Evolutionary conservation across 1,140 invertebrate species (phyloP), one percentile per base, ranked within the genome.

Genomic region (Lucilia cuprina): DNA sequence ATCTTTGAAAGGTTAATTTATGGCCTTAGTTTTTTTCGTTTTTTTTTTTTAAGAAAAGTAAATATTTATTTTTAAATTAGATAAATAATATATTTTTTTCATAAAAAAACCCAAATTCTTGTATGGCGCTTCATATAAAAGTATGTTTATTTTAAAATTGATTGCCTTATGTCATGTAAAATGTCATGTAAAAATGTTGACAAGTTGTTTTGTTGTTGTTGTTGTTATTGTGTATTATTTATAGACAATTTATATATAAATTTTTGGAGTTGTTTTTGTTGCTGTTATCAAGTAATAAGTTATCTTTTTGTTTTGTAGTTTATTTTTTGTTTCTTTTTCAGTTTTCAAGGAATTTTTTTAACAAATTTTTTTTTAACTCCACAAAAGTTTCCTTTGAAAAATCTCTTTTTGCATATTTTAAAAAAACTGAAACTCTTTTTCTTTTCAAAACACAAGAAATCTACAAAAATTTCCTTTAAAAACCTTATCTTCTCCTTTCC

Each of bases 131-230:
- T 60, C 82, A 65, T 49, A 30, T 30, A 65, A 82, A 82, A 60
- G 30, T 65, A 82, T 82, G 49, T 82, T 80, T 80, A 41, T 78
- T 78, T 78, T 30, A 80, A 80, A 80, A 80, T 80, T 80, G 77
- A 80, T 80, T 80, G 41, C 77, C 77, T 80, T 80, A 80, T 80
- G 77, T 80, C 77, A n/a, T n/a, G n/a, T n/a, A 80, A 80, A 80
- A 80, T 80, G 77, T 80, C 77, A 80, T 80, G 77, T 80, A 80
- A 80, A 30, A 80, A 80, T 80, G 77, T 80, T 80, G 77, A 80
- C 77, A 80, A 80, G 74, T 77, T 77, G 74, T 77, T 74, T 74
- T 74, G 50, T 49, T 35, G 4, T 10, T 80, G 10, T 49, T 80
- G 21, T 21, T 21, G 13, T 80, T 50, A 1, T 49, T 80, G 25